Evolutionary conservation across 2,888 invertebrate species (phyloP), one percentile per base, ranked within the genome.

Genomic region (Leptogaster cylindrica): DNA sequence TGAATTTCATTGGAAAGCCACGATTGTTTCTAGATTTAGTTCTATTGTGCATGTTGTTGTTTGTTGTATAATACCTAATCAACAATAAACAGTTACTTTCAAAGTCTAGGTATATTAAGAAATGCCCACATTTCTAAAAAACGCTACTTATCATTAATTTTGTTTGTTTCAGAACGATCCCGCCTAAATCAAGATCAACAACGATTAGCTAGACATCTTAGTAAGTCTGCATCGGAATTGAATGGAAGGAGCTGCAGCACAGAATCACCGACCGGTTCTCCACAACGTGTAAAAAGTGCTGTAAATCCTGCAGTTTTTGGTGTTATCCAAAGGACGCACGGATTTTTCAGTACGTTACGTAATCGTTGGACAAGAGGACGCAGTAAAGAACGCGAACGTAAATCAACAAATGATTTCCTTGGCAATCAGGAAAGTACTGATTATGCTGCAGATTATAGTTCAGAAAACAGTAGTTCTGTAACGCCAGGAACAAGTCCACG

Each of bases 171-270:
- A 71, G 71, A 71, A 65, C 48, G 65, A 66, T 41, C 64, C 12
- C 64, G 67, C 14, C 50, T 68, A 16, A 69, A 71, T 39, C 66
- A 68, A 46, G 58, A 51, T 39, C 77, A 78, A 69, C n/a, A n/a
- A n/a, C 77, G 78, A 28, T 68, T 81, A 71, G 84, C 83, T 71
- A 87, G 89, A 55, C 89, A 91, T 74, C 83, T 93, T 70, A 92
- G 92, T 72, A 90, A 91, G 80, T 92, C 92, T 18, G 91, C 92
- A 8, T 90, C 91, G 66, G 92, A 92, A 82, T 80, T 92, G 76
- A 90, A 88, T 74, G 88, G 87, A 73, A 86, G 85, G 66, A 83
- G 85, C 51, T 78, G 83, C 83, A 72, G 84, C 82, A 73, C 79
- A 80, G 77, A 79, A 41, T 85, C 85, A 20, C 82, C 82, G 72